phyloP scores from a whole-genome alignment of 2,797 vertebrate species.

The Gallirallus australis region DNA sequence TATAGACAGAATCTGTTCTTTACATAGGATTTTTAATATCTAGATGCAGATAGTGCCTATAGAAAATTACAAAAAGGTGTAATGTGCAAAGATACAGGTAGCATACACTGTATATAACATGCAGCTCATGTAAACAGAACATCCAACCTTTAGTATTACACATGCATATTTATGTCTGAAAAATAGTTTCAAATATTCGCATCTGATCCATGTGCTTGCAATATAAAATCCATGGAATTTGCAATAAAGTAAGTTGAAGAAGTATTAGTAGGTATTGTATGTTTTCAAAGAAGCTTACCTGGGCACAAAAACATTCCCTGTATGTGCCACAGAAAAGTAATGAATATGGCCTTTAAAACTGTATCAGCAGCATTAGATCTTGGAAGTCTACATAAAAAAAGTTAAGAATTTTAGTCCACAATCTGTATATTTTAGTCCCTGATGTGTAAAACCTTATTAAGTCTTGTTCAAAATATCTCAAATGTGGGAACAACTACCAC shows the following conservation, averaged over 20 bases:
- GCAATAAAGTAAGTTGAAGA: not conserved
- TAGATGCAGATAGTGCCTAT: not conserved
- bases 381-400: not conserved
- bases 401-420: not conserved
- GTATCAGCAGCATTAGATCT: not conserved
- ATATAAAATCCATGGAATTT: not conserved
- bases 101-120: not conserved
- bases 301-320: not conserved
- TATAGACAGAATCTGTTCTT: not conserved
- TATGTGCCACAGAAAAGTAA: not conserved
- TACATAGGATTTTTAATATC: not conserved
- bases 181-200: not conserved
- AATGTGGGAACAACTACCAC: not conserved
- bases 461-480: not conserved
- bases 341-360: not conserved
- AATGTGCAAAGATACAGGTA: not conserved
- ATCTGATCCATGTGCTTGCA: not conserved
- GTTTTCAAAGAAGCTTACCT: not conserved
- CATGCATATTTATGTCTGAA: not conserved
- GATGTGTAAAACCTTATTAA: not conserved
- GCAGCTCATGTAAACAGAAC: not conserved
- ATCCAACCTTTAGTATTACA: not conserved
- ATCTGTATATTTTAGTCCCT: not conserved
- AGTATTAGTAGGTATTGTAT: not conserved
- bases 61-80: not conserved